Conservation (phyloP, 2,113 vertebrate genomes). For the Clarias batrachus region DNA sequence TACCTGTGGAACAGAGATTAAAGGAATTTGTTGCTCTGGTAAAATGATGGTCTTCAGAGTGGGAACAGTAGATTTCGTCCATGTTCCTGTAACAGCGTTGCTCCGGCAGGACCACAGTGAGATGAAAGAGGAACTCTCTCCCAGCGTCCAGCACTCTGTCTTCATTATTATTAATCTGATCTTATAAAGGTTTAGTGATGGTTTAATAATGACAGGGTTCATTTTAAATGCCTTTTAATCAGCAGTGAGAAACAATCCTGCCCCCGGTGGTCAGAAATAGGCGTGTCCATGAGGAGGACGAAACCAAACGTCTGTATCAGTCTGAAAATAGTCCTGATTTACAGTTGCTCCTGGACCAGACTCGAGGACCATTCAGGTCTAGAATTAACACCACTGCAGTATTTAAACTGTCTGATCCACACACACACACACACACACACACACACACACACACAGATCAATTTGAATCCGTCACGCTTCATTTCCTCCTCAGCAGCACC, state of each 20-base stretch:
- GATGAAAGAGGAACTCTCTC: background rate
- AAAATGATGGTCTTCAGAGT: background rate
- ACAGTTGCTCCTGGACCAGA: background rate
- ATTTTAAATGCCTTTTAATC: background rate
- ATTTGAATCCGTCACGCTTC: background rate
- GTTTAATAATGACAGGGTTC: background rate
- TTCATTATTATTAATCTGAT: background rate
- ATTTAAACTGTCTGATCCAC: background rate
- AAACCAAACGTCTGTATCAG: background rate
- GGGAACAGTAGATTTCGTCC: background rate
- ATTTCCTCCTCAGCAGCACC: conserved; percentile 5
- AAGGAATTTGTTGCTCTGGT: background rate
- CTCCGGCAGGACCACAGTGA: background rate
- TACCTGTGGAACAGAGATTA: no score
- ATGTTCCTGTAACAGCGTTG: background rate
- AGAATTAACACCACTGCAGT: background rate
- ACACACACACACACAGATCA: background rate
- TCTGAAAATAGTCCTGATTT: background rate
- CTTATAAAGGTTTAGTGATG: background rate
- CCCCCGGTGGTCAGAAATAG: background rate
- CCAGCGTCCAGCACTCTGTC: background rate
- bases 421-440: background rate
- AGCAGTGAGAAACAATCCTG: background rate
- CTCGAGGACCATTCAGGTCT: background rate
- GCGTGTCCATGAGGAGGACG: background rate